Base-by-base conservation (phyloP, 1,140 invertebrate species). In the Macrostomum lignano region DNA sequence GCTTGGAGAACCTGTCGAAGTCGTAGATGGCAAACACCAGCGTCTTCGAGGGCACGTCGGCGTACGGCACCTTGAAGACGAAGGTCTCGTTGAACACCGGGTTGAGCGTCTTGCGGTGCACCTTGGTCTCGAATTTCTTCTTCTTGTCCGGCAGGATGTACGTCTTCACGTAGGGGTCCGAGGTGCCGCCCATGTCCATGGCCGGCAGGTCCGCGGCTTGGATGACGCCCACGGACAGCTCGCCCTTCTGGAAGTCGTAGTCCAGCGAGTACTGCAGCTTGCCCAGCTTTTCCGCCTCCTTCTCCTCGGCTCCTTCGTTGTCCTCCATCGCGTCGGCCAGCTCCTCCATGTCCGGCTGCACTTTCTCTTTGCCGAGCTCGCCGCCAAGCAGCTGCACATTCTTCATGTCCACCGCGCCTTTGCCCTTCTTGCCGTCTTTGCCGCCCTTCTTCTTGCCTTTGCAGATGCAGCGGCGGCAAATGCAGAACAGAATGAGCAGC, bases 91-190 rank as follows among this genome's bases (percentile, higher is more conserved):
- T 94, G 61, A 98, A 98, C 26, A 91, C 75, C 1, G 88, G 88
- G 64, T 71, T 94, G 17, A 98, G 63, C 3, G 88, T 96, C 62
- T 96, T 98, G 37, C 91, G 68, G 59, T 98, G 88, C 36, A 98
- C 88, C 68, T 98, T 98, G 1, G 91, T 98, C 60, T 98, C 91
- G 52, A 91, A 91, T 58, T 98, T 98, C 65, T 96, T 96, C 62
- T 98, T 98, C 63, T 96, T 98, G 52, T 98, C 91, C 0, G 91
- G 91, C 38, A 96, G 66, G 21, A 94, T 63, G 58, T 88, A 93
- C 10, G 93, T 73, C 61, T 98, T 98, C n/a, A 98, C 86, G 51
- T 98, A 98, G 10, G 88, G 88, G 66, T 94, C 84, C 9, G 81
- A 91, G 17, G 86, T 96, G 9, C 88, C 88, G 17, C 79, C 81